Conservation (phyloP, 1,140 invertebrate species). For the Bombus impatiens region DNA sequence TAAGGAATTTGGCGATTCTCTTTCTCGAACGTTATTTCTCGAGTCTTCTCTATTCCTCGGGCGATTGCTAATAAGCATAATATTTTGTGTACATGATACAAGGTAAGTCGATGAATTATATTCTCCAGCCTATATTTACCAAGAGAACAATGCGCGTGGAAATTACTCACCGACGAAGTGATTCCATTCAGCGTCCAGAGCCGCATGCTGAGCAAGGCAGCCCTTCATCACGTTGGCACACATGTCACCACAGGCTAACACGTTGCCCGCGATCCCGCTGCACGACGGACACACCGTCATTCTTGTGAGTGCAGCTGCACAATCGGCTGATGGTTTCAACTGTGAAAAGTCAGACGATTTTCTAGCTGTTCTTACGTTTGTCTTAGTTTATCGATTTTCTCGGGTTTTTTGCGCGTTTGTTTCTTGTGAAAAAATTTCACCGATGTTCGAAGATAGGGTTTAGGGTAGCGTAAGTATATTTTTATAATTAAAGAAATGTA, state of each 20-base stretch:
- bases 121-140: conserved; percentile 2
- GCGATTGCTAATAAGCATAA: conserved; percentile 4
- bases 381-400: too few relatives aligned
- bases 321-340: conserved; percentile 84
- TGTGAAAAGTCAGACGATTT: conserved; percentile 51
- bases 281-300: conserved; percentile 95
- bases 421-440: background rate
- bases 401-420: too few relatives aligned
- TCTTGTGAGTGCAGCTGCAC: conserved; percentile 89
- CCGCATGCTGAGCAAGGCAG: conserved; percentile 92
- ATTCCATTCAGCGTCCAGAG: conserved; percentile 94
- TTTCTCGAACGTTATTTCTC: too few relatives aligned
- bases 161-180: conserved; percentile 91
- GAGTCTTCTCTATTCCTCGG: background rate
- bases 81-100: background rate
- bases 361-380: background rate
- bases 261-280: conserved; percentile 86
- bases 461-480: too few relatives aligned
- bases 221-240: conserved; percentile 95
- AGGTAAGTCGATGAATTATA: background rate
- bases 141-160: conserved; percentile 15
- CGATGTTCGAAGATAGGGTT: too few relatives aligned
- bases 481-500: too few relatives aligned
- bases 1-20: background rate
- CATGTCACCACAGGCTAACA: conserved; percentile 92